phyloP scores from a whole-genome alignment of 2,113 vertebrate species.

The Brienomyrus longianalis region DNA sequence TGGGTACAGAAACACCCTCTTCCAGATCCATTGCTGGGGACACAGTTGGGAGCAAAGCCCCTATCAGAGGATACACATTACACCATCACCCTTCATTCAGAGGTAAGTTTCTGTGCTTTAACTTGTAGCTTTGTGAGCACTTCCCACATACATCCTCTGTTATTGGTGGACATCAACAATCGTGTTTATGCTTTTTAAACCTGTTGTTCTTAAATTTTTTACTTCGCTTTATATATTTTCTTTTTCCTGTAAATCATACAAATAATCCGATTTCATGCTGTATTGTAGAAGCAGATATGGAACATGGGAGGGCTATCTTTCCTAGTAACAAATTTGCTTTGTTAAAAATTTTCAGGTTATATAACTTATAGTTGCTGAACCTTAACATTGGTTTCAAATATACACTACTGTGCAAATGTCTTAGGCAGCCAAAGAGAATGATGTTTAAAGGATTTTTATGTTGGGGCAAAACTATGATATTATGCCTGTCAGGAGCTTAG shows the following conservation, averaged over 20 bases:
- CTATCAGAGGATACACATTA: background rate
- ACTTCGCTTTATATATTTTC: background rate
- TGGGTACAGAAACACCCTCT: background rate
- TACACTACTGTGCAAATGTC: background rate
- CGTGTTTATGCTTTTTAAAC: background rate
- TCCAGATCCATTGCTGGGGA: background rate
- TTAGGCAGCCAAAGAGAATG: background rate
- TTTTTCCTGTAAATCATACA: background rate
- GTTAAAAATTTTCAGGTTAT: background rate
- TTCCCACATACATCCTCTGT: background rate
- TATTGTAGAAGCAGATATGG: background rate
- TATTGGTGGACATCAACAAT: background rate
- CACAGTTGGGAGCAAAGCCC: background rate
- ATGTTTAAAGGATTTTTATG: background rate
- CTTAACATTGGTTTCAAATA: background rate
- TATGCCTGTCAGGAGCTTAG: background rate
- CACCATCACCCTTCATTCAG: background rate
- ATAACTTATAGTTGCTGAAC: background rate
- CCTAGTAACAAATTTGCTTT: background rate
- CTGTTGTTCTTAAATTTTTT: background rate
- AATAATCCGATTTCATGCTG: background rate
- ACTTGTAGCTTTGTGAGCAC: background rate
- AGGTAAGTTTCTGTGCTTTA: background rate
- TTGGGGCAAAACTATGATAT: background rate
- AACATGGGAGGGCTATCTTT: background rate